Base-by-base conservation (phyloP, 2,113 vertebrate species). In the Gymnogyps californianus region DNA sequence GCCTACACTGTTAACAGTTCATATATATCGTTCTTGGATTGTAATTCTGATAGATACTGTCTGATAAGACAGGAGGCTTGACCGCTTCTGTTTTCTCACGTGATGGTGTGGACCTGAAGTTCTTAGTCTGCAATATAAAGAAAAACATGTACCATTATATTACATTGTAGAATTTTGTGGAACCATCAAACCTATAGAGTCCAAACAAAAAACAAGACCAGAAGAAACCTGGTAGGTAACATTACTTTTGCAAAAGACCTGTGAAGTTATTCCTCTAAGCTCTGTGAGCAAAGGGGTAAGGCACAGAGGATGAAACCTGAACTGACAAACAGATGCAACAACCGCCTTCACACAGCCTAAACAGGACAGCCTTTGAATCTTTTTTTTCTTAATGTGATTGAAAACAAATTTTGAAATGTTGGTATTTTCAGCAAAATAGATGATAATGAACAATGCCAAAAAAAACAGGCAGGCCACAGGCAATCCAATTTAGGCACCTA, bases 61-160 rank as follows among this genome's bases (percentile, higher is more conserved):
- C 92, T 67, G 55, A 5, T 31, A 47, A 31, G 6, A 12, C 19
- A 61, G 16, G 64, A 83, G 36, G 34, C 6, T 66, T 3, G 7
- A 2, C 34, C 5, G 1, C 13, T 44, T 20, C 7, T 42, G 13
- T 47, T 57, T 47, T 61, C 1, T 0, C 12, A 17, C 0, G 0
- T 32, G 44, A 34, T n/a, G 26, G 3, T 22, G 24, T 31, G 13
- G 11, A 51, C 7, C 5, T 34, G 12, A 7, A 58, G 64, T 52
- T 83, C 40, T 17, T 7, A 47, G 24, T 16, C 88, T 95, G 89
- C 55, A 78, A 87, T 13, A 71, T 38, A 61, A 81, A 86, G n/a
- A 51, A 90, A 92, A 81, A 42, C 14, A 69, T 4, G 20, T 19
- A 36, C 20, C 25, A 12, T 38, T 88, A 22, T 21, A 74, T 36